Evolutionary conservation across 2,113 vertebrate species (phyloP), one percentile per base, ranked within the genome.

Genomic region (Verasper variegatus): DNA sequence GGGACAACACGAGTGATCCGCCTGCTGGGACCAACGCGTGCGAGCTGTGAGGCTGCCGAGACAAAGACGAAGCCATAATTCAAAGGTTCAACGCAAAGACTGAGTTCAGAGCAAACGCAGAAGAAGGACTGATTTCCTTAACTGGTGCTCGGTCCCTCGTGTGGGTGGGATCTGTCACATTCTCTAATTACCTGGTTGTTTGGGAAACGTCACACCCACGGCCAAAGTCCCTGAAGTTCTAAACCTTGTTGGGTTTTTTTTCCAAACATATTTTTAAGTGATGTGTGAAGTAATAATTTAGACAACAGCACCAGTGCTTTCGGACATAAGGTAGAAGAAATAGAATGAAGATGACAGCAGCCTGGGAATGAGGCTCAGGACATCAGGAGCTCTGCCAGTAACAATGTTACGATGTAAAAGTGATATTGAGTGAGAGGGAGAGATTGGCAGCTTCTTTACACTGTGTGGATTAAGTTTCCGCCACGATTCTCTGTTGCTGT

Each of bases 161-260:
- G 76, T 67, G 76, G 26, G 78, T 74, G 70, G 65, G 40, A 74
- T 73, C 71, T 68, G 74, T 84, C 75, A 73, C 64, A 71, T 60
- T 80, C 63, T 74, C 80, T 76, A 66, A 81, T 68, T 75, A 57
- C 26, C 67, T 0, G 18, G 49, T 65, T 64, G 63, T 80, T 23
- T 70, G 47, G 61, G 71, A 81, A 81, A 84, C 75, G 59, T 82
- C 66, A 76, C 86, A 70, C 78, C 60, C 64, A 68, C 72, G 42
- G 54, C 70, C 45, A 27, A 77, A 76, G 63, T 70, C 76, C 23
- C 78, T 59, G 68, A 76, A 69, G 77, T 51, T 78, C 52, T 67
- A 74, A 31, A 61, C 62, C 12, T 18, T 49, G 10, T 23, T 42
- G 23, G n/a, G n/a, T 26, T 31, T 31, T n/a, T 68, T 74, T 73